These are phyloP conservation scores for Spatulosminthurus flaviceps DNA, from an alignment of 2,888 invertebrate genomes.

Conservation along the genomic window DNA sequence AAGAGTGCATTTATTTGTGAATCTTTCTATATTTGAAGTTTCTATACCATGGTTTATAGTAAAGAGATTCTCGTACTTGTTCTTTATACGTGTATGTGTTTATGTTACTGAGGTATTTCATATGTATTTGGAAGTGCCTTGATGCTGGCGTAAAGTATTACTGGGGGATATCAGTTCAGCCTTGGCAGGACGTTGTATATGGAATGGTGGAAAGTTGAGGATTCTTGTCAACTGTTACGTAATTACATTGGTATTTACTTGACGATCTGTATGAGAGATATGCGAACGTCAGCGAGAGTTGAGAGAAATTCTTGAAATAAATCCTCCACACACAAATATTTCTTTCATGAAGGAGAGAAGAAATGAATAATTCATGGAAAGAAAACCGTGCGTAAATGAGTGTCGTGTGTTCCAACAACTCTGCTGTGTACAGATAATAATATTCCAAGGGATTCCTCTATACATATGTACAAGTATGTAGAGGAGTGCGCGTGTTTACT, in stretches of 20 bases:
- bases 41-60: too few species aligned
- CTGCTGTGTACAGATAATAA: too few species aligned
- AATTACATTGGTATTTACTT: neutral
- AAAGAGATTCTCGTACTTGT: too few species aligned
- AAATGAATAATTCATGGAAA: slow-evolving; percentile 10
- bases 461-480: neutral
- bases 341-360: neutral
- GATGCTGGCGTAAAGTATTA: neutral
- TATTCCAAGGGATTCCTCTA: too few species aligned
- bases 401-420: too few species aligned
- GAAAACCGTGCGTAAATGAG: slow-evolving; percentile 11
- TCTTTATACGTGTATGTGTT: too few species aligned
- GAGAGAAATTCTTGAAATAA: slow-evolving; percentile 23
- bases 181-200: too few species aligned
- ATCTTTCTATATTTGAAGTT: too few species aligned
- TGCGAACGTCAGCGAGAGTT: neutral
- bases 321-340: neutral
- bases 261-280: neutral
- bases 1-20: too few species aligned
- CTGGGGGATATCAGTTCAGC: neutral
- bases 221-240: slow-evolving; percentile 16
- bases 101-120: too few species aligned
- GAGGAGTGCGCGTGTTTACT: too few species aligned
- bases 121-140: too few species aligned
- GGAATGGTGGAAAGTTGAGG: neutral